Evolutionary conservation across 2,888 invertebrate genomes (phyloP).

Genomic region (Heliconius ethilla): DNA sequence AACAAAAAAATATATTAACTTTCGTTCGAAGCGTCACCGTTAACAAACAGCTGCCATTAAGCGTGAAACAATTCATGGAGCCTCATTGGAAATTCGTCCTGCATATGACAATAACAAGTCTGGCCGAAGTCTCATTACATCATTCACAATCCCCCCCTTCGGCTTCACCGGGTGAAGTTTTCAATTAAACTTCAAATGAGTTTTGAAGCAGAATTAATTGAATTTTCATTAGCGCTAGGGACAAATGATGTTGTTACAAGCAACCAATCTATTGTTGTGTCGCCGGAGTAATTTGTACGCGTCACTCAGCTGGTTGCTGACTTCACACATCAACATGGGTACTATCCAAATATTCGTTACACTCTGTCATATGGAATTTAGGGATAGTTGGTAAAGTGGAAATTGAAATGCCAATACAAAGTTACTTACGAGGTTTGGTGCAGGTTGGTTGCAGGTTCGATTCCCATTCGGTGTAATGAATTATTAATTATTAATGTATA

Average conservation of each 20-base stretch:
- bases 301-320: slow-evolving; percentile 67
- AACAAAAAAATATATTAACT: slow-evolving; percentile 14
- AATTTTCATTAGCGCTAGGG: slow-evolving; percentile 80
- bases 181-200: slow-evolving; percentile 82
- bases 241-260: slow-evolving; percentile 79
- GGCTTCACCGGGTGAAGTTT: slow-evolving; percentile 68
- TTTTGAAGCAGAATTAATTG: slow-evolving; percentile 79
- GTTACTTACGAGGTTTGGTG: not conserved
- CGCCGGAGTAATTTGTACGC: slow-evolving; percentile 70
- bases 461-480: too few relatives aligned
- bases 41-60: slow-evolving; percentile 66
- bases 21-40: slow-evolving; percentile 38
- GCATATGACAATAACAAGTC: slow-evolving; percentile 77
- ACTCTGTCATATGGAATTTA: slow-evolving; percentile 16
- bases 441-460: too few relatives aligned
- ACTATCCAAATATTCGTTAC: slow-evolving; percentile 41
- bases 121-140: slow-evolving; percentile 76
- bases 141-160: slow-evolving; percentile 67
- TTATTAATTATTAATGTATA: too few relatives aligned
- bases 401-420: not conserved
- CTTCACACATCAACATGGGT: slow-evolving; percentile 59
- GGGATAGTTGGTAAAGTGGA: not conserved
- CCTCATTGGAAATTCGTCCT: slow-evolving; percentile 72
- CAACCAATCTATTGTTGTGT: slow-evolving; percentile 71
- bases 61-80: slow-evolving; percentile 63